phyloP scores from a whole-genome alignment of 2,797 vertebrate species.

The Clangula hyemalis region DNA sequence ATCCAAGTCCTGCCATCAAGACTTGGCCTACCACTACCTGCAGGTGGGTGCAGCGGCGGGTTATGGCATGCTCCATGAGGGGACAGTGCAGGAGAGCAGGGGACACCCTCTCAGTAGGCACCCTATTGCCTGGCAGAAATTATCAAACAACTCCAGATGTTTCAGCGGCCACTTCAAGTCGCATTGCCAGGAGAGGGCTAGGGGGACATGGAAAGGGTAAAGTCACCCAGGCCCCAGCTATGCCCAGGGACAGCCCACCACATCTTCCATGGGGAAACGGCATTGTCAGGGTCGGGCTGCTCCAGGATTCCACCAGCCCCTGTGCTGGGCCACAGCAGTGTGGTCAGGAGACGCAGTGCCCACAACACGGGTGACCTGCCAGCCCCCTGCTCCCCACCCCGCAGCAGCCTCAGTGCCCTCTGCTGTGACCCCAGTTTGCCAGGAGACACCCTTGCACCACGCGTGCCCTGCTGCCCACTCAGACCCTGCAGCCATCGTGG shows the following conservation, averaged over 20 bases:
- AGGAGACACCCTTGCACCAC: fast-evolving
- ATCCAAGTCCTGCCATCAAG: slow-evolving; percentile 97
- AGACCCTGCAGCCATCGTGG: background rate
- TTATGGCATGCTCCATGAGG: fast-evolving
- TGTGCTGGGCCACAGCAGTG: fast-evolving
- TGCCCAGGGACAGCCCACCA: background rate
- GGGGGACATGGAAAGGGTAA: background rate
- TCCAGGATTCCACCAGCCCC: background rate
- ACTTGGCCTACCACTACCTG: slow-evolving; percentile 94
- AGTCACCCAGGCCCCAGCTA: background rate
- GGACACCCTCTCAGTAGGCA: fast-evolving
- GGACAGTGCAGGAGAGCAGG: background rate
- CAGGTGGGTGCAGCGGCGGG: slow-evolving; percentile 86
- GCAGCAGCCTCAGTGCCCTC: background rate
- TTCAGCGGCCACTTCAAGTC: background rate
- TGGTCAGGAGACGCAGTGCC: background rate
- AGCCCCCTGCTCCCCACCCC: background rate
- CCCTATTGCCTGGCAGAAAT: fast-evolving
- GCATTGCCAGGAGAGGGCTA: background rate
- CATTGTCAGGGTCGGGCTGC: fast-evolving
- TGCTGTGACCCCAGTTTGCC: background rate
- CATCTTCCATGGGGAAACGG: fast-evolving
- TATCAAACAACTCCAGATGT: background rate
- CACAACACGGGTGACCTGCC: background rate
- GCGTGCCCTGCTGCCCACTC: background rate